Percentiles rank a stretch among this genome's conserved stretches.
These are phyloP conservation scores for Sphaeridia pumilis DNA, from an alignment of 2,888 invertebrate genomes.

Conservation along the genomic window DNA sequence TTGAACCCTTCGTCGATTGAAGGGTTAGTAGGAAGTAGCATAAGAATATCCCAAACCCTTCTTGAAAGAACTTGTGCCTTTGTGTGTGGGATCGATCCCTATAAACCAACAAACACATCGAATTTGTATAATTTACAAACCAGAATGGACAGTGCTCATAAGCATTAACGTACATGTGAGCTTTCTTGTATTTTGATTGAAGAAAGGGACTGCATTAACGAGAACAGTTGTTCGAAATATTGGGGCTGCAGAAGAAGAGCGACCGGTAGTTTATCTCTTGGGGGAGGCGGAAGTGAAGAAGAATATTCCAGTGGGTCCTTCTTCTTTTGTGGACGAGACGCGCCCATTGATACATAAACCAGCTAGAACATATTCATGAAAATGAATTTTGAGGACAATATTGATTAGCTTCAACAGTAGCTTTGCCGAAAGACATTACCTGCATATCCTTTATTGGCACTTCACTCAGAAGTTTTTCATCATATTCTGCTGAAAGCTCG, in stretches of 20 bases:
- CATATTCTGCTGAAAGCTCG: constrained; percentile 81
- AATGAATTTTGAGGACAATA: too few species aligned
- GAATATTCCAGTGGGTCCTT: constrained; percentile 66
- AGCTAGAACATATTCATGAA: constrained; percentile 45
- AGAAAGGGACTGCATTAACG: constrained; percentile 77
- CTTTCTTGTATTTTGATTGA: constrained; percentile 65
- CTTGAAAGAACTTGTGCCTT: constrained; percentile 81
- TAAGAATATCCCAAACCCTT: constrained; percentile 88
- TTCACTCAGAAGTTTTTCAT: constrained; percentile 79
- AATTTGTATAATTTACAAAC: not conserved
- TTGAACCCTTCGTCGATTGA: constrained; percentile 72
- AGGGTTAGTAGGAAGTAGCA: constrained; percentile 80
- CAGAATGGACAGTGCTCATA: constrained; percentile 1
- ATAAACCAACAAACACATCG: constrained; percentile 27
- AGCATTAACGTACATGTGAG: constrained; percentile 17
- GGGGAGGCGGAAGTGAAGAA: constrained; percentile 73
- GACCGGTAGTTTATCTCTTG: constrained; percentile 73
- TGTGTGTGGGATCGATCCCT: constrained; percentile 63
- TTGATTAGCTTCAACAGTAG: too few species aligned
- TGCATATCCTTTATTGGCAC: constrained; percentile 91
- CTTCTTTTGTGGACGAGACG: constrained; percentile 50
- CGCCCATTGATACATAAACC: constrained; percentile 82
- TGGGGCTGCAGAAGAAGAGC: constrained; percentile 68
- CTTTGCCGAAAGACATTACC: too few species aligned
- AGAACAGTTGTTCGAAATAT: constrained; percentile 83